Percentiles rank a stretch among this genome's conserved stretches.
Evolutionary conservation across 2,888 invertebrate genomes (phyloP).

Genomic region (Lasioglossum vierecki): DNA sequence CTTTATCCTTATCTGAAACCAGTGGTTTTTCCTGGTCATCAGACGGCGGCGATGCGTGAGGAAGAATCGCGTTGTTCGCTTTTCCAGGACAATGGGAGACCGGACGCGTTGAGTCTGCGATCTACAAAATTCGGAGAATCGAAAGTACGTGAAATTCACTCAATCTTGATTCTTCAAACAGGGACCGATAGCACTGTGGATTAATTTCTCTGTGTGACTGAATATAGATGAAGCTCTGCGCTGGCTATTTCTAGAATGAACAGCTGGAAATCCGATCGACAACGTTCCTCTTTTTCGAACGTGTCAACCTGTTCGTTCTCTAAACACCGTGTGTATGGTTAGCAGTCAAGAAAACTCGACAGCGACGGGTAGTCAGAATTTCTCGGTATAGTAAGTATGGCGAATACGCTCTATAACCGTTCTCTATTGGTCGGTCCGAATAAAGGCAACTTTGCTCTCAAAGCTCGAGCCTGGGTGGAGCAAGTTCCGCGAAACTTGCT

Average conservation of each 20-base stretch:
- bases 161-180: neutral
- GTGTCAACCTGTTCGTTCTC: neutral
- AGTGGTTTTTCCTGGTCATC: slow-evolving; percentile 52
- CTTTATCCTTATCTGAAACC: slow-evolving; percentile 49
- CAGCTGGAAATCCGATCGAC: neutral
- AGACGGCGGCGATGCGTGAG: slow-evolving; percentile 29
- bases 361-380: neutral
- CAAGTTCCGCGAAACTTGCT: neutral
- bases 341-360: neutral
- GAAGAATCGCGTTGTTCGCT: slow-evolving; percentile 57
- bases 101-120: neutral
- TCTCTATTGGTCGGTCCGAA: neutral
- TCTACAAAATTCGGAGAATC: neutral
- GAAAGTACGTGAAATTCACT: neutral
- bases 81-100: slow-evolving; percentile 29
- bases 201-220: neutral
- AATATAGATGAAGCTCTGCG: neutral
- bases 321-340: neutral
- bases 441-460: slow-evolving; percentile 10
- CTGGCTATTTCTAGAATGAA: neutral
- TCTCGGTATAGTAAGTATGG: neutral
- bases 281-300: neutral
- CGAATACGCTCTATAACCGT: neutral
- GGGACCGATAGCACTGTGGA: neutral
- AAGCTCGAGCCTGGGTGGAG: neutral